Evolutionary conservation across 2,888 invertebrate genomes (phyloP), one percentile per base, ranked within the genome.

Genomic region (Papilio gigon): DNA sequence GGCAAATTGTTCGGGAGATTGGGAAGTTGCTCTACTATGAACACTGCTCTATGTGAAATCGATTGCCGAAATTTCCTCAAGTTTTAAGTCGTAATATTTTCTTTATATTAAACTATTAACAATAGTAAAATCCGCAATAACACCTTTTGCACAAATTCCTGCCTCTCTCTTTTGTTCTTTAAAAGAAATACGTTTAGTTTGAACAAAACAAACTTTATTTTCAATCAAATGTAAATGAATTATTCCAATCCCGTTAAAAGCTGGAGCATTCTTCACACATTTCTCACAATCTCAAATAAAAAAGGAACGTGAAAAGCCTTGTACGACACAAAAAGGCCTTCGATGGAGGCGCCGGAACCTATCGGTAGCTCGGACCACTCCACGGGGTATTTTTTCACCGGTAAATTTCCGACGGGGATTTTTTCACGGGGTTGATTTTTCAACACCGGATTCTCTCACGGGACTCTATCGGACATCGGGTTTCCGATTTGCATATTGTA

Each of bases 401-500:
- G 73, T 70, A 72, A 58, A 66, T 70, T 60, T 60, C 33, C 68
- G 53, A 53, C 72, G 67, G 70, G 71, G 68, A 64, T 59, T 73
- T 72, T 72, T 71, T 35, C 53, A 58, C 59, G 63, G 66, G 68
- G 68, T 68, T 61, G 68, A 50, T 69, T 69, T 76, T 78, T 78
- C 73, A 73, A 74, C 76, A 70, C 74, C 70, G 73, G 66, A 70
- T 71, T 73, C 78, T 77, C 75, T 73, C 76, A 75, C 76, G 78
- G 76, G 77, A 74, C 64, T 72, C 70, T 74, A 83, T 84, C 77
- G 83, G 84, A 81, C 81, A 81, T 79, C 80, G 80, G 81, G 78
- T 82, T 82, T 69, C 67, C 80, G 76, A 89, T 90, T 89, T 89
- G 86, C 90, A 90, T 90, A 87, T 87, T 86, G 86, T 84, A 83